Evolutionary conservation across 2,797 vertebrate genomes (phyloP).

Genomic region (Tamandua tetradactyla): DNA sequence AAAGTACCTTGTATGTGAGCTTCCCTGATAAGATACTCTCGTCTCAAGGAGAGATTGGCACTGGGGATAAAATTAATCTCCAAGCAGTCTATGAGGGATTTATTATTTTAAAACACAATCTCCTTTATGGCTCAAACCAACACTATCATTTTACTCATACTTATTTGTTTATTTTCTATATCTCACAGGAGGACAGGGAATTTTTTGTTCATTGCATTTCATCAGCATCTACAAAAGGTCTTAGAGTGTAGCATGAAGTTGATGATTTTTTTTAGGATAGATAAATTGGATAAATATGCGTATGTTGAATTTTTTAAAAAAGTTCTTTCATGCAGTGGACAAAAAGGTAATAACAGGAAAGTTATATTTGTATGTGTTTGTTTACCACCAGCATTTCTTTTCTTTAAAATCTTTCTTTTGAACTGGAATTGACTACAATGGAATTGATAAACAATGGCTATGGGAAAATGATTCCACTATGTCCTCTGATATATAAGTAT

Average conservation of each 20-base stretch:
- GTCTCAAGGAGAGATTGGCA: not conserved
- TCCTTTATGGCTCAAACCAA: not conserved
- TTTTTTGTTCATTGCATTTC: not conserved
- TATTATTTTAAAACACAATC: not conserved
- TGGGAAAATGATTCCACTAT: not conserved
- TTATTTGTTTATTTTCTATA: not conserved
- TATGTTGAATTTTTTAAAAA: not conserved
- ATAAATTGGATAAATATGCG: not conserved
- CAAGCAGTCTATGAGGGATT: not conserved
- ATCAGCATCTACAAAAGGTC: not conserved
- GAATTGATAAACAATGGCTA: not conserved
- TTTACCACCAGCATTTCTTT: conserved; percentile 46
- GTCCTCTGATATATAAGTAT: not conserved
- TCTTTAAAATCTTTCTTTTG: conserved; percentile 38
- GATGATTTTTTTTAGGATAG: not conserved
- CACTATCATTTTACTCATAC: not conserved
- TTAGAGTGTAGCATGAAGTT: not conserved
- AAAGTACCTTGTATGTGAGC: not conserved
- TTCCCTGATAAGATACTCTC: too few relatives aligned
- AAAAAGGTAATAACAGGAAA: not conserved
- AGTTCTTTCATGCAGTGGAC: too few relatives aligned
- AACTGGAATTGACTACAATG: not conserved
- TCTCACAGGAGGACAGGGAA: not conserved
- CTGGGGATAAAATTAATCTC: not conserved
- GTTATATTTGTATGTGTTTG: not conserved